Evolutionary conservation across 2,797 vertebrate genomes (phyloP).

Genomic region (Clamator glandarius): DNA sequence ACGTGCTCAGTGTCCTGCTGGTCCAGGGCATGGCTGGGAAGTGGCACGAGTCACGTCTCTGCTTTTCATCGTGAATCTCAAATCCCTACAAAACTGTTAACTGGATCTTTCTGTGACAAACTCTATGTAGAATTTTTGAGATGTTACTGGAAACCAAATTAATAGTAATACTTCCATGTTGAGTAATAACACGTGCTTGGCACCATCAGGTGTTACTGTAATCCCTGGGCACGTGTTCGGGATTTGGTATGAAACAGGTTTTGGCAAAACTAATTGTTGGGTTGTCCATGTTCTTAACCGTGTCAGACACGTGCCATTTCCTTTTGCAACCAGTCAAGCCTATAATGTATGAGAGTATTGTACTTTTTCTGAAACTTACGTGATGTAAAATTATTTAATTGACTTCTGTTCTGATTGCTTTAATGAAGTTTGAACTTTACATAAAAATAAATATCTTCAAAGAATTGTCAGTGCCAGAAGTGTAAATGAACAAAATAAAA

Average conservation of each 20-base stretch:
- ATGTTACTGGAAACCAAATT: conserved; percentile 24
- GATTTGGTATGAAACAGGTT: conserved; percentile 52
- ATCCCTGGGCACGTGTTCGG: conserved; percentile 40
- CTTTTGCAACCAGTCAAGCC: conserved; percentile 79
- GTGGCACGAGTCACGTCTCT: neutral
- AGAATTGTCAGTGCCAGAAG: conserved; percentile 79
- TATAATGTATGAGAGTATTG: conserved; percentile 81
- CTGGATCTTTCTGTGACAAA: neutral
- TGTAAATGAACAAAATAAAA: conserved; percentile 85
- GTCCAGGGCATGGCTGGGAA: conserved; percentile 1
- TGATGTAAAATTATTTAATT: conserved; percentile 87
- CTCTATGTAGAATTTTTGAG: conserved; percentile 43
- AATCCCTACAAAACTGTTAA: conserved; percentile 8
- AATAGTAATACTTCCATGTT: neutral
- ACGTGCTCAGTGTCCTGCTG: conserved; percentile 37
- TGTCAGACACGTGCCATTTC: conserved; percentile 78
- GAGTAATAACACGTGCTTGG: neutral
- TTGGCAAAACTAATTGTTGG: conserved; percentile 35
- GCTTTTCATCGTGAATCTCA: conserved; percentile 16
- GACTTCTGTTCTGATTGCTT: conserved; percentile 90
- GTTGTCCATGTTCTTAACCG: conserved; percentile 65
- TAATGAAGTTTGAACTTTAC: conserved; percentile 90
- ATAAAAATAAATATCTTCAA: conserved; percentile 85
- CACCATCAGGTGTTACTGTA: conserved; percentile 6
- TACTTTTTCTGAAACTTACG: conserved; percentile 84